These are phyloP conservation scores for Charina bottae DNA, from an alignment of 2,113 vertebrate genomes.

Conservation along the genomic window DNA sequence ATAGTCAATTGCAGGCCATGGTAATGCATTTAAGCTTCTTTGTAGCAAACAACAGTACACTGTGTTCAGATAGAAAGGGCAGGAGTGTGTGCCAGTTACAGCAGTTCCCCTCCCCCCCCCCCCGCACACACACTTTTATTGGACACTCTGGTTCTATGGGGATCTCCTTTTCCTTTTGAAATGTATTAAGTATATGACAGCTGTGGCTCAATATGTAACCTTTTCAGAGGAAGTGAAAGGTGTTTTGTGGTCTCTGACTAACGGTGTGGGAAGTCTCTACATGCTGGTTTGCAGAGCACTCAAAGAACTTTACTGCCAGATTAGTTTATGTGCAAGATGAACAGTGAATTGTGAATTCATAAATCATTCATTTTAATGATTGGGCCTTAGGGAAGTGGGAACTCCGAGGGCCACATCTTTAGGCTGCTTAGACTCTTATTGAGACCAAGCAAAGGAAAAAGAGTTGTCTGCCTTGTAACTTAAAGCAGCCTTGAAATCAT, in stretches of 20 bases:
- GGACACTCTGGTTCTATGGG: neutral
- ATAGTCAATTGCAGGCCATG: neutral
- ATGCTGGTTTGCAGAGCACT: slow-evolving; percentile 44
- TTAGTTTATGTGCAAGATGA: fast-evolving
- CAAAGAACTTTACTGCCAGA: slow-evolving; percentile 45
- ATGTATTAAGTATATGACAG: neutral
- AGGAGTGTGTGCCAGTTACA: fast-evolving
- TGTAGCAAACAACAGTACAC: neutral
- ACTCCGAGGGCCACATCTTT: fast-evolving
- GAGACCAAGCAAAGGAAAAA: fast-evolving
- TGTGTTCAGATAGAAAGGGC: neutral
- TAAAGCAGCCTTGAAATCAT: neutral
- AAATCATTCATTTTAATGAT: neutral
- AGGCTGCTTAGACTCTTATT: fast-evolving
- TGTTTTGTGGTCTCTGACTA: slow-evolving; percentile 21
- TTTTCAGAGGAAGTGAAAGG: slow-evolving; percentile 48
- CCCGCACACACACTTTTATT: neutral
- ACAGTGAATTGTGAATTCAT: neutral
- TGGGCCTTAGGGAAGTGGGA: neutral
- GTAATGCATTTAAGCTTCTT: neutral
- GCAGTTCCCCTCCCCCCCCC: slow-evolving; percentile 3
- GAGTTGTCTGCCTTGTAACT: neutral
- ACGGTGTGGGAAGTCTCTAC: neutral
- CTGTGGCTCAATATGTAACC: slow-evolving; percentile 31
- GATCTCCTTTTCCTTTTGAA: neutral